Percentiles rank a stretch among this genome's conserved stretches.
Evolutionary conservation across 2,113 vertebrate species (phyloP).

Genomic region (Indri indri): DNA sequence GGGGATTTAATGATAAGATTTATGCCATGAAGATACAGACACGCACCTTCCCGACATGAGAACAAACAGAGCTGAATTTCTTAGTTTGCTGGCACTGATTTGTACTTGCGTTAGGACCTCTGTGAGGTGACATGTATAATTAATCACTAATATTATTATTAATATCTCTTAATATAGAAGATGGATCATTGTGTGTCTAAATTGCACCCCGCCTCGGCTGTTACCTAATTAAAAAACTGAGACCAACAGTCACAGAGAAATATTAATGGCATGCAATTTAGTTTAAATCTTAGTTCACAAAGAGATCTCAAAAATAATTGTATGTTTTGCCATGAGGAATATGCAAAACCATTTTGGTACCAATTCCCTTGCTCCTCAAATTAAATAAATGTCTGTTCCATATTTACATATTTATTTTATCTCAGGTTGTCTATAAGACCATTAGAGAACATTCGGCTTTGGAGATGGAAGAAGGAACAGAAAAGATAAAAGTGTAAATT

Average conservation of each 20-base stretch:
- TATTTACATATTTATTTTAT: slow-evolving; percentile 61
- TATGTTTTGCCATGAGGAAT: slow-evolving; percentile 77
- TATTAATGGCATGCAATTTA: slow-evolving; percentile 83
- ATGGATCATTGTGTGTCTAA: slow-evolving; percentile 78
- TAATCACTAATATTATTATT: slow-evolving; percentile 85
- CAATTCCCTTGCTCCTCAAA: slow-evolving; percentile 71
- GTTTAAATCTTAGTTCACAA: slow-evolving; percentile 80
- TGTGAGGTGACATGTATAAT: slow-evolving; percentile 82
- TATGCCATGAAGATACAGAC: background rate
- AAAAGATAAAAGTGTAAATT: slow-evolving; percentile 60
- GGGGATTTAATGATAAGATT: slow-evolving; percentile 53
- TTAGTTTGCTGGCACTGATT: slow-evolving; percentile 51
- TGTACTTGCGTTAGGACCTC: slow-evolving; percentile 72
- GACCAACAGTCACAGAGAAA: slow-evolving; percentile 69
- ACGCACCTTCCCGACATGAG: background rate
- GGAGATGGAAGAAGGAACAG: slow-evolving; percentile 1
- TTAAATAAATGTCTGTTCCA: slow-evolving; percentile 68
- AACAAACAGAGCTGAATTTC: slow-evolving; percentile 61
- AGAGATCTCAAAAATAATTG: slow-evolving; percentile 79
- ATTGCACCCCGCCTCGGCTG: slow-evolving; percentile 77
- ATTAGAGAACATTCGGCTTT: slow-evolving; percentile 15
- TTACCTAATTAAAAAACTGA: slow-evolving; percentile 82
- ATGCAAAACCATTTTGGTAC: slow-evolving; percentile 69
- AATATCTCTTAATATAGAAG: slow-evolving; percentile 80
- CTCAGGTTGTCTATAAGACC: slow-evolving; percentile 49